Base-by-base conservation (phyloP, 30 jellyfish, hydroid and myxozoan species). In the Pseudorhiza aurosa region DNA sequence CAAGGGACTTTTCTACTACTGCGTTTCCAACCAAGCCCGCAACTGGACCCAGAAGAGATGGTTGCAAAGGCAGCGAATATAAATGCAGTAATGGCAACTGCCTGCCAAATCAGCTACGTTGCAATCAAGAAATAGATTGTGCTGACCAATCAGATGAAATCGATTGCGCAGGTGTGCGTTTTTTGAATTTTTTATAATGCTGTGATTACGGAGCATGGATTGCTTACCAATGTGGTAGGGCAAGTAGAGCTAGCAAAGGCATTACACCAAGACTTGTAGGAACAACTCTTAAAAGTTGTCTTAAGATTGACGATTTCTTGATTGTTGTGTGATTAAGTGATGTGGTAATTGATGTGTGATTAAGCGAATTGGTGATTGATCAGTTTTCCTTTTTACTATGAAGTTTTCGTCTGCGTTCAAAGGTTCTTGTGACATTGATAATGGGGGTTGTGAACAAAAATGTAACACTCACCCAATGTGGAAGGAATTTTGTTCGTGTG, bases 71-170 rank as follows among this genome's bases (percentile, higher is more conserved):
- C 69, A 8, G 69, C 3, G 72, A 75, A 58, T 88, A 80, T 78
- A 60, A 49, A 35, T 88, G 97, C 82, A 51, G 44, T 22, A 81
- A 88, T 63, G 81, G 26, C 30, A 35, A 10, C 55, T 88, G 97
- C 49, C 40, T 88, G 18, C 27, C 74, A 17, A 22, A 37, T 58
- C 58, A 36, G 14, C 3, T 8, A 33, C 77, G 82, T 55, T 88
- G 97, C 35, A 65, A 88, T 57, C 91, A 75, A 40, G 44, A 58
- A 24, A 50, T 68, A 32, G 85, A 88, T 14, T 88, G 97, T 55
- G 95, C 75, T 10, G 95, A 88, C 65, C 83, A 72, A n/a, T 60
- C 91, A 70, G 97, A 88, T 63, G 97, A 88, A 59, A 27, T 59
- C 25, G 29, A 42, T 27, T 88, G 97, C 35, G 81, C 85, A 63